Evolutionary conservation across 2,797 vertebrate species (phyloP), one percentile per base, ranked within the genome.

Genomic region (Liparis tanakae): DNA sequence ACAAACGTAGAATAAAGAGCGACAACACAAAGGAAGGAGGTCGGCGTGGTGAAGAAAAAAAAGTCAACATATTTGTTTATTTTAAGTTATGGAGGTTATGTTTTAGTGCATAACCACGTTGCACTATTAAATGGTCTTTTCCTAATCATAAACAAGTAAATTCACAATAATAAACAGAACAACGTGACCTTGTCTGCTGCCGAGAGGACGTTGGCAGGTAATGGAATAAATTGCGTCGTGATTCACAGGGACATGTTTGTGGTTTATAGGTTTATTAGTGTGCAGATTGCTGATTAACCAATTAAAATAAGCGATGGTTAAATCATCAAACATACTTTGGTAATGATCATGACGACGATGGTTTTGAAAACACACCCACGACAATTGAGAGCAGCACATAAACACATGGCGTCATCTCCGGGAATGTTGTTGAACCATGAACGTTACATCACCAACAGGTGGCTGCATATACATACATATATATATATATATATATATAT

Each of bases 341-440:
- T 34, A n/a, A 46, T 20, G 14, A 67, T 60, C 48, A 14, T 2
- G 51, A 17, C 39, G 54, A 61, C 70, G 53, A 25, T 12, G 4
- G 6, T 20, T 20, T 10, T 22, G 7, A 10, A 71, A 67, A 59
- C 53, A 55, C 73, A 54, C 72, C 57, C 33, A 68, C 3, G 22
- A 5, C 36, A 20, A 48, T 69, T 56, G n/a, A 6, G 34, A 46
- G 30, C 37, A 17, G 13, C 17, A 74, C 12, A 5, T 4, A 33
- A 71, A 64, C 33, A 46, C 7, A 20, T 72, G 58, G 12, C 20
- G 5, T 67, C 20, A 5, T 58, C 44, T 62, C 33, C 30, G 59
- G 39, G 20, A 70, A 54, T 48, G 54, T 65, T 84, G 50, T 43
- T 46, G 12, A 22, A n/a, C 10, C 33, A 53, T 58, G 13, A 61